Percentiles rank a stretch among this genome's conserved stretches.
Evolutionary conservation across 2,113 vertebrate genomes (phyloP).

Genomic region (Acrocephalus arundinaceus): DNA sequence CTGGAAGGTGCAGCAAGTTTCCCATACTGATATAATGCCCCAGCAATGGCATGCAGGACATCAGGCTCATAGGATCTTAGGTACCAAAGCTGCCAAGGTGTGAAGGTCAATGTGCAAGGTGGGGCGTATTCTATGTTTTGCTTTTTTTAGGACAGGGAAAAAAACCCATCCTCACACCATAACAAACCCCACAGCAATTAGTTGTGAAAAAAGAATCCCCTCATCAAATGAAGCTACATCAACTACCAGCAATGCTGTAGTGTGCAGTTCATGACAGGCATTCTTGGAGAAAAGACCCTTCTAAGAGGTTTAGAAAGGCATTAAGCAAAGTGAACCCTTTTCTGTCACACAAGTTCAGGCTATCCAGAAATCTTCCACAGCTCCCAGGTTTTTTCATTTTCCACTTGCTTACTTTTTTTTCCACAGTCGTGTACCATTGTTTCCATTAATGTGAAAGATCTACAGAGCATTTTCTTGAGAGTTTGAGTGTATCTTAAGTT

Average conservation of each 20-base stretch:
- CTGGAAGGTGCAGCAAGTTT: background rate
- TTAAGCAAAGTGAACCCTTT: background rate
- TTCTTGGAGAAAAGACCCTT: background rate
- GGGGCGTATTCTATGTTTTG: background rate
- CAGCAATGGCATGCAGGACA: accelerated
- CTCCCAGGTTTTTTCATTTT: background rate
- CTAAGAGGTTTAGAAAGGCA: background rate
- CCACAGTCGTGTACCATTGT: background rate
- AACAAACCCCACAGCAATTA: background rate
- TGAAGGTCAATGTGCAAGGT: background rate
- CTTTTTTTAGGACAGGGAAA: background rate
- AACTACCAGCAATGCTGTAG: background rate
- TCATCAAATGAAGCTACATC: background rate
- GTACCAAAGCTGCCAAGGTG: background rate
- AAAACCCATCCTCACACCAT: background rate
- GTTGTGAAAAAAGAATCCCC: background rate
- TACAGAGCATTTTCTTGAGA: background rate
- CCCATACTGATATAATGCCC: background rate
- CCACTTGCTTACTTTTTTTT: background rate
- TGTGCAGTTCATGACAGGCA: background rate
- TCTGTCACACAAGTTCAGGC: background rate
- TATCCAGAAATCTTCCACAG: background rate
- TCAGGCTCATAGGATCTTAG: background rate
- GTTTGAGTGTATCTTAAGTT: background rate
- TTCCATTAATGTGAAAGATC: background rate